These are phyloP conservation scores for Pseudopleuronectes americanus DNA, from an alignment of 2,797 vertebrate species.

Conservation along the genomic window DNA sequence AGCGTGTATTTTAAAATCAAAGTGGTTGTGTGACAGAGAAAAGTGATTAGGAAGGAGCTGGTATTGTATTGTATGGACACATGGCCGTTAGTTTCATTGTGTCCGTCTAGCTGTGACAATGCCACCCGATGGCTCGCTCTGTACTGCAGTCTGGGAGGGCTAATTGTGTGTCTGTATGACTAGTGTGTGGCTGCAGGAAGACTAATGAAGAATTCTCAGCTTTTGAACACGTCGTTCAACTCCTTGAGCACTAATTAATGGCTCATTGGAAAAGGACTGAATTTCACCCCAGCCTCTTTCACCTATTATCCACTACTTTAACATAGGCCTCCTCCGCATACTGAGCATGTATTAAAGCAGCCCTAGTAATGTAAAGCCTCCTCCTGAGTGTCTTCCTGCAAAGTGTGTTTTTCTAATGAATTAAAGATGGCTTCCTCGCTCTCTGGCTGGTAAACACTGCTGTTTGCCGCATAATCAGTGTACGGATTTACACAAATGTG, in stretches of 20 bases:
- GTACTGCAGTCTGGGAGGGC: slow-evolving; percentile 37
- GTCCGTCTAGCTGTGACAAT: slow-evolving; percentile 42
- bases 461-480: slow-evolving; percentile 81
- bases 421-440: slow-evolving; percentile 84
- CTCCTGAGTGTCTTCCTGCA: slow-evolving; percentile 75
- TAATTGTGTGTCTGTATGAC: slow-evolving; percentile 72
- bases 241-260: slow-evolving; percentile 83
- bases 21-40: slow-evolving; percentile 51
- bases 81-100: slow-evolving; percentile 31
- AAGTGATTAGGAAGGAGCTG: slow-evolving; percentile 20
- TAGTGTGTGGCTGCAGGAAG: slow-evolving; percentile 57
- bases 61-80: slow-evolving; percentile 22
- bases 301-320: slow-evolving; percentile 80
- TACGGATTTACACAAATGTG: slow-evolving; percentile 85
- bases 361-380: slow-evolving; percentile 71
- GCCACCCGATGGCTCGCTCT: slow-evolving; percentile 29
- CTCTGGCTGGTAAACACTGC: slow-evolving; percentile 80
- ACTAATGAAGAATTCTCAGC: slow-evolving; percentile 83
- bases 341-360: slow-evolving; percentile 75
- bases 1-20: slow-evolving; percentile 70
- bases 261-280: slow-evolving; percentile 74
- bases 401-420: slow-evolving; percentile 86
- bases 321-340: slow-evolving; percentile 72
- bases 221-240: slow-evolving; percentile 80
- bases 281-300: slow-evolving; percentile 70